phyloP scores from a whole-genome alignment of 2,113 vertebrate genomes.

The Lepisosteus osseus region DNA sequence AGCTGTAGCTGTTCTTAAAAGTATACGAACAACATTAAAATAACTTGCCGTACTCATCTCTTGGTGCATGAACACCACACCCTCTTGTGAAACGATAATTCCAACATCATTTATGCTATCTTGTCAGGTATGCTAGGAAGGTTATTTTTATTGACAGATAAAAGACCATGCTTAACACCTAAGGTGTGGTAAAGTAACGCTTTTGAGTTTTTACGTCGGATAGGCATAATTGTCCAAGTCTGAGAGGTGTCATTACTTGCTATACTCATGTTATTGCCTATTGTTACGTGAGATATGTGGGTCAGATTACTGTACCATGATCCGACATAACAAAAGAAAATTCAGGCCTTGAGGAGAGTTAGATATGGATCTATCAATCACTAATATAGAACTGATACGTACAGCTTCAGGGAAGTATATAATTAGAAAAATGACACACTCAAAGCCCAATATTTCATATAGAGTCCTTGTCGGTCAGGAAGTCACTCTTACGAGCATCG shows the following conservation, averaged over 20 bases:
- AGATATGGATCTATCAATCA: constrained; percentile 5
- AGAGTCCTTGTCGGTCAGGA: too few relatives aligned
- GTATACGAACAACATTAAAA: too few relatives aligned
- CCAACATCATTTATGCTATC: background rate
- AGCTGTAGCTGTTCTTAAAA: too few relatives aligned
- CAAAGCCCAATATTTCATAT: too few relatives aligned
- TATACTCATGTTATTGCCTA: background rate
- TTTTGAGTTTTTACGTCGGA: background rate
- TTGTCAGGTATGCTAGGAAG: background rate
- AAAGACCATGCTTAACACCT: background rate
- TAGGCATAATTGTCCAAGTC: background rate
- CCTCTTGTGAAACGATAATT: background rate
- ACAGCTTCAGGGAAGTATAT: background rate
- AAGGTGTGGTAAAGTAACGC: background rate
- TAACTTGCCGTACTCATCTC: too few relatives aligned
- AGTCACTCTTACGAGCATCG: too few relatives aligned
- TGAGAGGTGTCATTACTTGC: background rate
- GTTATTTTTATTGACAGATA: background rate
- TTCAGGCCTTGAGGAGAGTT: background rate
- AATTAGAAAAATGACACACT: background rate
- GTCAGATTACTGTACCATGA: background rate
- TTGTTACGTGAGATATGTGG: background rate
- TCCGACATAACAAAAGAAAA: background rate
- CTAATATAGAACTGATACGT: background rate
- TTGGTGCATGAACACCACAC: too few relatives aligned